phyloP scores from a whole-genome alignment of 2,797 vertebrate genomes.

The Falco berigora region DNA sequence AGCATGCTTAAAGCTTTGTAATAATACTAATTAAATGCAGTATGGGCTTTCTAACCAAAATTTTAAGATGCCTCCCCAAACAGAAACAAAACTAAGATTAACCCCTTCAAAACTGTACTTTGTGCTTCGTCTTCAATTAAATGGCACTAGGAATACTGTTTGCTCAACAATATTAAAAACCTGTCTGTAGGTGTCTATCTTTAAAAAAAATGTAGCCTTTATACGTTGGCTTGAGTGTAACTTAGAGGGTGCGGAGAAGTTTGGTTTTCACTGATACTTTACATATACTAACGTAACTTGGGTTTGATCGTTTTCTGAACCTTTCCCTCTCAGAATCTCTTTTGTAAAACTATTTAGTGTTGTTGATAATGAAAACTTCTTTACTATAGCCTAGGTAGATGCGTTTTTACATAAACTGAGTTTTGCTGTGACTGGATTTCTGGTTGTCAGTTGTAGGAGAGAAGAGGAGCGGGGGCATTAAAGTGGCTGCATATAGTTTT shows the following conservation, averaged over 20 bases:
- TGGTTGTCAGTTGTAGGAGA: conserved; percentile 39
- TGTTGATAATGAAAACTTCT: not conserved
- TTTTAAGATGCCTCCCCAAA: not conserved
- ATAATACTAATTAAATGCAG: not conserved
- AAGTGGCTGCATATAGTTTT: conserved; percentile 22
- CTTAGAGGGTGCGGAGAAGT: not conserved
- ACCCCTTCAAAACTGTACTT: not conserved
- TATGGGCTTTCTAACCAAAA: not conserved
- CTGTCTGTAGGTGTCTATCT: not conserved
- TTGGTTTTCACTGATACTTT: not conserved
- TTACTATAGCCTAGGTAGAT: not conserved
- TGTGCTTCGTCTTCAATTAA: not conserved
- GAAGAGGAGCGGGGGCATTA: not conserved
- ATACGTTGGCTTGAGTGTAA: not conserved
- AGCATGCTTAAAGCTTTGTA: not conserved
- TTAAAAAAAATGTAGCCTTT: not conserved
- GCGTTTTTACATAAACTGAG: not conserved
- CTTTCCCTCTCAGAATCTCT: not conserved
- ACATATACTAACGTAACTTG: not conserved
- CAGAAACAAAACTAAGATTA: not conserved
- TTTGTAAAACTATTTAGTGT: not conserved
- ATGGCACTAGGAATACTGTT: not conserved
- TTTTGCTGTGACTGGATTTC: conserved; percentile 36
- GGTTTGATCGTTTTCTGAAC: not conserved
- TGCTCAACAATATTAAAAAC: not conserved